Evolutionary conservation across 2,888 invertebrate species (phyloP).

Genomic region (Scaptomyza caliginosa): DNA sequence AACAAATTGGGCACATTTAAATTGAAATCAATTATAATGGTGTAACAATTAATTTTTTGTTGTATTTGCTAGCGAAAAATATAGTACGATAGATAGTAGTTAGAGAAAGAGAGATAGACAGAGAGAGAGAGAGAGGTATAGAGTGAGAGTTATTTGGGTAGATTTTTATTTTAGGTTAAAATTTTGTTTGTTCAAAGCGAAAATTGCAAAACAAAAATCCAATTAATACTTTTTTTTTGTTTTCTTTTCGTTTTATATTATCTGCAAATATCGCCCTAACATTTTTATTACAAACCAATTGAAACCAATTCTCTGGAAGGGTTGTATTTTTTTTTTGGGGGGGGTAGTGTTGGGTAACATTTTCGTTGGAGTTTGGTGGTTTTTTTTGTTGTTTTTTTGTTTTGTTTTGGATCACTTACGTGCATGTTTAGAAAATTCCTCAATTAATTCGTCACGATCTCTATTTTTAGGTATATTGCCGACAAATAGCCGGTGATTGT

Average conservation of each 20-base stretch:
- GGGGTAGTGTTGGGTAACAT: too few species aligned
- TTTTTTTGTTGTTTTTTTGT: constrained; percentile 60
- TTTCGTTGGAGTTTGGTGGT: constrained; percentile 26
- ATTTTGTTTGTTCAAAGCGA: constrained; percentile 76
- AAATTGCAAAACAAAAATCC: constrained; percentile 84
- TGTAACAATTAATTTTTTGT: constrained; percentile 76
- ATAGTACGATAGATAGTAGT: constrained; percentile 25
- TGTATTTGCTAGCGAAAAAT: constrained; percentile 67
- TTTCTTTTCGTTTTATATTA: constrained; percentile 34
- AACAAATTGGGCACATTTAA: constrained; percentile 73
- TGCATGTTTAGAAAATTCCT: constrained; percentile 99
- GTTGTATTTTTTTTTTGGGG: constrained; percentile 23
- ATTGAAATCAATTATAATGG: constrained; percentile 37
- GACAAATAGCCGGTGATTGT: constrained; percentile 99
- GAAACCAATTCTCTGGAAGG: constrained; percentile 56
- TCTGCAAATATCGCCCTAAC: constrained; percentile 81
- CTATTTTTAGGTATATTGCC: constrained; percentile 99
- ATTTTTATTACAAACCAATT: constrained; percentile 30
- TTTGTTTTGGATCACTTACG: constrained; percentile 90
- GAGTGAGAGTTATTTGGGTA: not conserved
- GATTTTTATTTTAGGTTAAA: constrained; percentile 6
- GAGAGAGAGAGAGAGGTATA: constrained; percentile 10
- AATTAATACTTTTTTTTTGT: constrained; percentile 56
- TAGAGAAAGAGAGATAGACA: constrained; percentile 19
- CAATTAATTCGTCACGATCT: constrained; percentile 99